Conservation (phyloP, 2,888 invertebrate genomes). For the Aricia artaxerxes region DNA sequence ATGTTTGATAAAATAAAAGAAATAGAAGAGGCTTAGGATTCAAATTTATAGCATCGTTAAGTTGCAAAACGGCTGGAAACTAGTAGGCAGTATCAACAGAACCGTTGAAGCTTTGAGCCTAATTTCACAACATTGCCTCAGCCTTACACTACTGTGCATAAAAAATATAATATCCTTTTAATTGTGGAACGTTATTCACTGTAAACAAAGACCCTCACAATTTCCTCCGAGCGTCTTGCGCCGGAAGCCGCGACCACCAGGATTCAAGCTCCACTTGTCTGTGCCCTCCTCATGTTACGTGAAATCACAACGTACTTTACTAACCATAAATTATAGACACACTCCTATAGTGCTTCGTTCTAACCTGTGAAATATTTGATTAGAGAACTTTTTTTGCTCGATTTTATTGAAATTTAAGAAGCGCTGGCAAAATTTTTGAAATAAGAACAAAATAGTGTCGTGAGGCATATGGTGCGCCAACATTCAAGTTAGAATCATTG, state of each 20-base stretch:
- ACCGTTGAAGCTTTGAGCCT: background rate
- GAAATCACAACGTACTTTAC: constrained; percentile 27
- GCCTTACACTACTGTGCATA: constrained; percentile 10
- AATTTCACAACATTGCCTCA: background rate
- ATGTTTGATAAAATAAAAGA: background rate
- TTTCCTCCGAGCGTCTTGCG: constrained; percentile 32
- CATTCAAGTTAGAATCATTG: constrained; percentile 34
- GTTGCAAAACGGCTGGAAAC: background rate
- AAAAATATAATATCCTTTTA: constrained; percentile 29
- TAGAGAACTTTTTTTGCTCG: background rate
- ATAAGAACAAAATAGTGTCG: constrained; percentile 13
- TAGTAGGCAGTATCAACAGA: background rate
- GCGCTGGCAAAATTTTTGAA: background rate
- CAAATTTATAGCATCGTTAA: background rate
- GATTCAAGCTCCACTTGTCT: constrained; percentile 36
- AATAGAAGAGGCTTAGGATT: background rate
- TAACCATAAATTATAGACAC: constrained; percentile 22
- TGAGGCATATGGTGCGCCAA: constrained; percentile 24
- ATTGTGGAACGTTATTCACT: constrained; percentile 29
- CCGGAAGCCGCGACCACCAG: constrained; percentile 34
- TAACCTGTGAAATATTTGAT: constrained; percentile 9
- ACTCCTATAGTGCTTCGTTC: background rate
- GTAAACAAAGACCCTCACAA: constrained; percentile 30
- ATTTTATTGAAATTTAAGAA: constrained; percentile 15
- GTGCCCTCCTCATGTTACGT: constrained; percentile 34